phyloP scores from a whole-genome alignment of 2,797 vertebrate genomes.

The Sebastes umbrosus region DNA sequence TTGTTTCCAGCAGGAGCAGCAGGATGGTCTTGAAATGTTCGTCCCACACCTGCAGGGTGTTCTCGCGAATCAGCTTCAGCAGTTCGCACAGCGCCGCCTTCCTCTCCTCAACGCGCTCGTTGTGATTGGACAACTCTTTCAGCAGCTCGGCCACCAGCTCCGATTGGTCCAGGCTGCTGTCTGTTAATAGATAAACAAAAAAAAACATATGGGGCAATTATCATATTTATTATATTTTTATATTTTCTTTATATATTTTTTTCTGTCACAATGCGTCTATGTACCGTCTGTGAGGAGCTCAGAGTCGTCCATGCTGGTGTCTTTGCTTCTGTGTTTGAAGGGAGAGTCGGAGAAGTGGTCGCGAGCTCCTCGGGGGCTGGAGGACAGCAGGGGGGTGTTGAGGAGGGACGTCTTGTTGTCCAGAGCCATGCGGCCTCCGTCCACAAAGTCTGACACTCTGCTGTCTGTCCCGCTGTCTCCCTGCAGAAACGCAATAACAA shows the following conservation, averaged over 20 bases:
- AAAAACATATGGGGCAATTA: background rate
- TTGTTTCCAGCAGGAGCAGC: slow-evolving; percentile 93
- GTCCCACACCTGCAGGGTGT: slow-evolving; percentile 96
- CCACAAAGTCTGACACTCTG: slow-evolving; percentile 80
- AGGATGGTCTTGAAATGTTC: slow-evolving; percentile 99
- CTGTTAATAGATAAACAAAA: slow-evolving; percentile 66
- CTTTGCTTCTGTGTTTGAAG: slow-evolving; percentile 92
- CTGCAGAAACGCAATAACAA: slow-evolving; percentile 44
- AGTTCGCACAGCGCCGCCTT: slow-evolving; percentile 93
- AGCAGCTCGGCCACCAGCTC: slow-evolving; percentile 94
- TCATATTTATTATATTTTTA: too few species aligned
- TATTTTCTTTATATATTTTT: background rate
- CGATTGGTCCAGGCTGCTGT: slow-evolving; percentile 91
- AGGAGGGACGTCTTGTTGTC: slow-evolving; percentile 96
- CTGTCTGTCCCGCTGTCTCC: slow-evolving; percentile 82
- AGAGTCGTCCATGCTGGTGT: slow-evolving; percentile 91
- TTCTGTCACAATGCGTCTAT: background rate
- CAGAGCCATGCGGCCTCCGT: slow-evolving; percentile 88
- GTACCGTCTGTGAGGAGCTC: slow-evolving; percentile 92
- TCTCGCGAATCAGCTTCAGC: slow-evolving; percentile 93
- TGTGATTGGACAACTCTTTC: slow-evolving; percentile 96
- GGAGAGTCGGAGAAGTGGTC: slow-evolving; percentile 91
- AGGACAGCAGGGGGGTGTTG: slow-evolving; percentile 90
- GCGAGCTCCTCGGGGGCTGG: slow-evolving; percentile 87
- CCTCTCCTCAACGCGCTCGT: slow-evolving; percentile 94